Evolutionary conservation across 2,797 vertebrate genomes (phyloP), one percentile per base, ranked within the genome.

Genomic region (Urocyon cinereoargenteus): DNA sequence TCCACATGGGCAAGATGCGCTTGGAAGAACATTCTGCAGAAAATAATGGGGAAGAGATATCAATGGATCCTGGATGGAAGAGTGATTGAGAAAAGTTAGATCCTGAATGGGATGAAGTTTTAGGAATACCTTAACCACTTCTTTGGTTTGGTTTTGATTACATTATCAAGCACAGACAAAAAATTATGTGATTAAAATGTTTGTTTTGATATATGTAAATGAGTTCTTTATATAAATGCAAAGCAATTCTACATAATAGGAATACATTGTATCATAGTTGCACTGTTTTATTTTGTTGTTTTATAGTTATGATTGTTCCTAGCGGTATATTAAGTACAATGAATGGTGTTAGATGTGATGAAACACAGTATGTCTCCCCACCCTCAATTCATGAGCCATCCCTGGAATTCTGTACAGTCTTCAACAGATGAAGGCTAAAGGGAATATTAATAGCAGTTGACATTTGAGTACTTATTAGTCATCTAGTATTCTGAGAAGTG

Each of bases 141-240:
- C 78, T 78, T 70, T 84, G 18, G 16, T 45, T 73, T 75, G 45
- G 45, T 75, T 75, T 75, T 49, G 16, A 75, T 31, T 75, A 24
- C 14, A 70, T 9, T 57, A 3, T 40, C 45, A 24, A 45, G 22
- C 18, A 57, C 9, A 51, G 22, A 45, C 61, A 72, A 66, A 83
- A 28, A 51, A 45, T 22, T 55, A 16, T 72, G 28, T 22, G 9
- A 31, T 16, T 75, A 77, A 84, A 77, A 36, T 83, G 5, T 62
- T 77, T 86, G 19, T 66, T 85, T 87, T 11, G 64, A 8, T 89
- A 53, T 59, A 8, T 57, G 19, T 82, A 24, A 62, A 95, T 40
- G 5, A 62, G n/a, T n/a, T 84, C 31, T 36, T 53, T 64, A 28
- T 51, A 36, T 13, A 61, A 40, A 49, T 59, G 53, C 19, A 62